These are phyloP conservation scores for Aspidiotus rigidus DNA, from an alignment of 2,888 invertebrate genomes.

Conservation along the genomic window DNA sequence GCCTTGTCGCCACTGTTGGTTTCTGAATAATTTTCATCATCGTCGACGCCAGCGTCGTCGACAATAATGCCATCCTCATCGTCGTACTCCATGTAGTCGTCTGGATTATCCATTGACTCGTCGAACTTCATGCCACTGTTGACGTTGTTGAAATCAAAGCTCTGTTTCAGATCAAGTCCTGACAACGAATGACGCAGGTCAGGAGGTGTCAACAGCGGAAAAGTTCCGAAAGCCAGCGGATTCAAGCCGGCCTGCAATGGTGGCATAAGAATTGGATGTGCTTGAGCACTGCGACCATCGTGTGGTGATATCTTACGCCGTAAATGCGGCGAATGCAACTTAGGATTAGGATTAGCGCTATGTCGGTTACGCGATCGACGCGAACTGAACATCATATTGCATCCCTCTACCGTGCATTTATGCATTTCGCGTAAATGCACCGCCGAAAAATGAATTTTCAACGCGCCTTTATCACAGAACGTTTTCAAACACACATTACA, in stretches of 20 bases:
- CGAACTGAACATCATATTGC: conserved; percentile 99
- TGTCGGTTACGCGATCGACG: conserved; percentile 90
- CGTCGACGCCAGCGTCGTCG: conserved; percentile 54
- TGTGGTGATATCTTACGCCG: conserved; percentile 89
- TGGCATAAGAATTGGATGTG: conserved; percentile 69
- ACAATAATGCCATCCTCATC: conserved; percentile 68
- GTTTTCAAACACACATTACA: conserved; percentile 98
- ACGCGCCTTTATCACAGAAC: conserved; percentile 98
- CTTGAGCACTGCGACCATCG: conserved; percentile 80
- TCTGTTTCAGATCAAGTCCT: conserved; percentile 56
- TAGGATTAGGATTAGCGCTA: conserved; percentile 96
- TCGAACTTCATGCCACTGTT: conserved; percentile 54
- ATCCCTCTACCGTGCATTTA: conserved; percentile 96
- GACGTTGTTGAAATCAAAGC: conserved; percentile 43
- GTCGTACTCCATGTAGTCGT: conserved; percentile 44
- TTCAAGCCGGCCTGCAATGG: conserved; percentile 59
- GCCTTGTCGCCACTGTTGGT: conserved; percentile 26
- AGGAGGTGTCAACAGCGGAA: conserved; percentile 61
- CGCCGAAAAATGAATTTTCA: conserved; percentile 98
- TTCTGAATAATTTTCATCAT: conserved; percentile 32
- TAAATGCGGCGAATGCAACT: conserved; percentile 89
- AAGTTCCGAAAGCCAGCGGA: conserved; percentile 66
- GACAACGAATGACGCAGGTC: conserved; percentile 45
- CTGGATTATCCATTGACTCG: conserved; percentile 44
- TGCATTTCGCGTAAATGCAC: conserved; percentile 99